phyloP scores from a whole-genome alignment of 2,888 invertebrate genomes.

The Polydrusus pterygomalis region DNA sequence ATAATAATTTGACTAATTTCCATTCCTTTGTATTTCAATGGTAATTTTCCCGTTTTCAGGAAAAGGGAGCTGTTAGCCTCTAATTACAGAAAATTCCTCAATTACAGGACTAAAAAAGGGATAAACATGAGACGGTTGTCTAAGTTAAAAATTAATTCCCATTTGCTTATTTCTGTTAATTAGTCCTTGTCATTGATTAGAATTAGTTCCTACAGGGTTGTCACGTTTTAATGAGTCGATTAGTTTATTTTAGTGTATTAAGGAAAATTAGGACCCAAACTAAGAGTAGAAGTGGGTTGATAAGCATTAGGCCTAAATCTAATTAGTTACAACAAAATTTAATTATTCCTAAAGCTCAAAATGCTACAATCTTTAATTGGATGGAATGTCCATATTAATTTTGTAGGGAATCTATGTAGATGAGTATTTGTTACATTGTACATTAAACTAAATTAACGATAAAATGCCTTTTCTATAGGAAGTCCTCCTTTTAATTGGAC shows the following conservation, averaged over 20 bases:
- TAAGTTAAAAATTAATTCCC: conserved; percentile 47
- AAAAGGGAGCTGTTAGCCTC: conserved; percentile 31
- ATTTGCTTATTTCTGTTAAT: conserved; percentile 46
- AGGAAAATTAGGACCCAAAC: conserved; percentile 35
- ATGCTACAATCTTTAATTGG: conserved; percentile 1
- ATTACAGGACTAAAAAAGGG: conserved; percentile 39
- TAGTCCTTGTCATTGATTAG: conserved; percentile 35
- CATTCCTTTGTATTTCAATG: conserved; percentile 37
- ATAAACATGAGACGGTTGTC: conserved; percentile 35
- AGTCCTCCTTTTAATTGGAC: too few species aligned
- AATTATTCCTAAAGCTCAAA: conserved; percentile 23
- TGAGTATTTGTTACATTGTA: too few species aligned
- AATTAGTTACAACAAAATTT: conserved; percentile 21
- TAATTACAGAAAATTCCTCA: conserved; percentile 48
- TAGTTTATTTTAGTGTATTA: conserved; percentile 42
- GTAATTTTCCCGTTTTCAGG: conserved; percentile 36
- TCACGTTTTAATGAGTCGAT: conserved; percentile 44
- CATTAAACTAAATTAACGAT: neutral
- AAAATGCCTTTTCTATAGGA: too few species aligned
- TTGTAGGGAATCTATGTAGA: too few species aligned
- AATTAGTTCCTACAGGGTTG: conserved; percentile 32
- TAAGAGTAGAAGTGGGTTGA: conserved; percentile 25
- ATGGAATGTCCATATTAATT: neutral
- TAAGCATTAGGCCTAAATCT: conserved; percentile 35
- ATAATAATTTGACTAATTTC: conserved; percentile 41